A percentile compares a stretch with the other conserved stretches of the same genome.
Conservation (phyloP, 2,888 invertebrate species). For the Coleophora flavipennella region DNA sequence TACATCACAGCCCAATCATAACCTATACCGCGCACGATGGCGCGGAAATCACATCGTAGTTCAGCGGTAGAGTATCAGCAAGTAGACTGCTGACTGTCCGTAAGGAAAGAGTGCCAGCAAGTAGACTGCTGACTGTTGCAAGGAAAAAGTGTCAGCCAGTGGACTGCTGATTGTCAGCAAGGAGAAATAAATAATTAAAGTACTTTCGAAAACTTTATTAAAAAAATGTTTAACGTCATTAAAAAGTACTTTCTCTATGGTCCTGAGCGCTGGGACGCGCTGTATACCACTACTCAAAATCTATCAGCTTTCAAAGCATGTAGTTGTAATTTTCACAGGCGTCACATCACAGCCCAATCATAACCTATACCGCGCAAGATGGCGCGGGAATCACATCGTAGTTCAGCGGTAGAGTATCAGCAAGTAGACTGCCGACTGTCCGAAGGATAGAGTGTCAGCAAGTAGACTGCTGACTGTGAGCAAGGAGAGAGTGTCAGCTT, state of each 20-base stretch:
- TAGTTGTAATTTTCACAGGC: constrained; percentile 16
- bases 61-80: constrained; percentile 38
- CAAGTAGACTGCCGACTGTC: constrained; percentile 46
- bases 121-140: no score
- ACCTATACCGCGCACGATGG: constrained; percentile 7
- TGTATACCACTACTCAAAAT: no score
- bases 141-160: constrained; percentile 48
- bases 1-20: constrained; percentile 6
- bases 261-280: no score
- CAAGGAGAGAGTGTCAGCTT: no score
- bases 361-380: constrained; percentile 1
- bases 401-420: constrained; percentile 39
- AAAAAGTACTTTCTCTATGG: no score
- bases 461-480: constrained; percentile 38
- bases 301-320: constrained; percentile 3
- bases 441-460: constrained; percentile 52
- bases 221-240: no score
- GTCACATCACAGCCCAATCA: constrained; percentile 11
- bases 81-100: constrained; percentile 50
- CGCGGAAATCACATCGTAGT: constrained; percentile 19
- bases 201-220: no score
- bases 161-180: constrained; percentile 40
- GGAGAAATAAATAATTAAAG: no score
- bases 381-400: constrained; percentile 20
- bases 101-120: constrained; percentile 47